A percentile compares a stretch with the other conserved stretches of the same genome.
Conservation (phyloP, 2,113 vertebrate species). For the Corynorhinus townsendii region DNA sequence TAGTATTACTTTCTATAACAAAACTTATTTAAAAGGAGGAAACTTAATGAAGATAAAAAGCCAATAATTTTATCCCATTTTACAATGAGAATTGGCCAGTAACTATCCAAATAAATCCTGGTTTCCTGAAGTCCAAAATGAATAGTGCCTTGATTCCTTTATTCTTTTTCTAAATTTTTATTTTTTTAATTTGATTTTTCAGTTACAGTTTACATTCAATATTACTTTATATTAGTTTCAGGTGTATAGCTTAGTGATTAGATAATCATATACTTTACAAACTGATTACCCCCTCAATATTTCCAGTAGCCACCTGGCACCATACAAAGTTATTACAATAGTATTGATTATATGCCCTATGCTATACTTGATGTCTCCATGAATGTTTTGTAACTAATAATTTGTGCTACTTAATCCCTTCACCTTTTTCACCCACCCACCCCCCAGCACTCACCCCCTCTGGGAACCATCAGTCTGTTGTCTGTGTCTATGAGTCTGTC, state of each 20-base stretch:
- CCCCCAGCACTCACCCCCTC: background rate
- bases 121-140: background rate
- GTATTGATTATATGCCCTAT: background rate
- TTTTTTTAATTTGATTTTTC: background rate
- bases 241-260: background rate
- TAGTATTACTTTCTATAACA: background rate
- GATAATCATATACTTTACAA: background rate
- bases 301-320: background rate
- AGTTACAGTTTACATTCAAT: background rate
- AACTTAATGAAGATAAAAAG: conserved; percentile 20
- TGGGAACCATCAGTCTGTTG: background rate
- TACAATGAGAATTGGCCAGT: background rate
- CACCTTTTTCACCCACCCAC: background rate
- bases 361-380: background rate
- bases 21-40: background rate
- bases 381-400: background rate
- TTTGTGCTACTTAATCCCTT: background rate
- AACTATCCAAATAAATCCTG: background rate
- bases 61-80: conserved; percentile 6
- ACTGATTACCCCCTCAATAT: background rate
- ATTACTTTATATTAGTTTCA: background rate
- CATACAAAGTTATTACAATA: background rate
- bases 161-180: background rate
- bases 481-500: background rate
- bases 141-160: background rate